phyloP scores from a whole-genome alignment of 2,888 invertebrate genomes.

The Catocala nupta region DNA sequence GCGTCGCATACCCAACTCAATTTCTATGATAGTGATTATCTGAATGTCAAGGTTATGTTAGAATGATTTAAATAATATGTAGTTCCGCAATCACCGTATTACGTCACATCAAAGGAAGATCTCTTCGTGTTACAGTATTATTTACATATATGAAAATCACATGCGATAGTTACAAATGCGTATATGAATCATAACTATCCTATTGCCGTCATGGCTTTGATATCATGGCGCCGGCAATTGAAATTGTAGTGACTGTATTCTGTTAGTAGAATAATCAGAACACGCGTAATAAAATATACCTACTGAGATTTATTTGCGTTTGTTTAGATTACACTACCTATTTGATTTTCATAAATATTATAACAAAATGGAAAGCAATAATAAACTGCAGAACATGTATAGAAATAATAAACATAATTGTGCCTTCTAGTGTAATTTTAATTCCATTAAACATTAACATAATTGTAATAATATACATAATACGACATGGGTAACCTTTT shows the following conservation, averaged over 20 bases:
- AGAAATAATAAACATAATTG: too few species aligned
- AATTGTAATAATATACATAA: too few species aligned
- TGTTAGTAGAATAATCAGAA: not conserved
- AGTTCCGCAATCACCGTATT: constrained; percentile 23
- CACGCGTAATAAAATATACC: not conserved
- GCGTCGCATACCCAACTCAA: too few species aligned
- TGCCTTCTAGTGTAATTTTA: too few species aligned
- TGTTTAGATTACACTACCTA: too few species aligned
- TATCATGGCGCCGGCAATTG: constrained; percentile 8
- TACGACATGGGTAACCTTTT: too few species aligned
- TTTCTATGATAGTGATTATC: not conserved
- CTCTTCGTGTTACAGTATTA: constrained; percentile 5
- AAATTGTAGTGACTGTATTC: constrained; percentile 20
- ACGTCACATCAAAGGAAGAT: constrained; percentile 23
- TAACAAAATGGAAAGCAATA: too few species aligned
- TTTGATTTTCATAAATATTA: too few species aligned
- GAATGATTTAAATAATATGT: constrained; percentile 19
- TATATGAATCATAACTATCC: constrained; percentile 15
- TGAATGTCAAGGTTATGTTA: constrained; percentile 11
- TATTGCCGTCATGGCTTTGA: constrained; percentile 13
- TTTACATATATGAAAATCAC: constrained; percentile 8
- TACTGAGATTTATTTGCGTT: not conserved
- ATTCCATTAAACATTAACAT: too few species aligned
- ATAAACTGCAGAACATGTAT: too few species aligned
- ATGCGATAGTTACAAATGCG: constrained; percentile 9